These are phyloP conservation scores for Eumerus sabulonum DNA, from an alignment of 2,888 invertebrate species.

Conservation along the genomic window DNA sequence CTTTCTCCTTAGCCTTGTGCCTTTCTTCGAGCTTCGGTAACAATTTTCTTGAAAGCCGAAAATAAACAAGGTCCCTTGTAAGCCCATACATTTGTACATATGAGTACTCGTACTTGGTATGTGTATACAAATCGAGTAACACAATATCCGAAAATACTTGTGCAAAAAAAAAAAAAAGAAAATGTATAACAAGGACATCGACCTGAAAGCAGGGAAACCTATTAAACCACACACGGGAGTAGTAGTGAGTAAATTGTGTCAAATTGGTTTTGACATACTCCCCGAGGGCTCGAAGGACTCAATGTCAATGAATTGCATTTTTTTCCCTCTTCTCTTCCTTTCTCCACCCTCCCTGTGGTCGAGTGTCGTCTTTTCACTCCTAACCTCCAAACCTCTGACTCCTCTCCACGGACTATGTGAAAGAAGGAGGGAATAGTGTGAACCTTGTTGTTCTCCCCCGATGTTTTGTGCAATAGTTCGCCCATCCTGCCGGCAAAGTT, in stretches of 20 bases:
- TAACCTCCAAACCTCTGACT: slow-evolving; percentile 11
- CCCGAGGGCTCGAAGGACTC: slow-evolving; percentile 61
- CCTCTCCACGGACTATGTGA: slow-evolving; percentile 22
- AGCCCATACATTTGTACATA: slow-evolving; percentile 15
- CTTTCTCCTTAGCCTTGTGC: slow-evolving; percentile 5
- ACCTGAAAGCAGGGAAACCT: slow-evolving; percentile 43
- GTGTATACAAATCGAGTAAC: slow-evolving; percentile 2
- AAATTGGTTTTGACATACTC: slow-evolving; percentile 68
- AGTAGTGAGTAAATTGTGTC: slow-evolving; percentile 62
- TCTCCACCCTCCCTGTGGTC: too few relatives aligned
- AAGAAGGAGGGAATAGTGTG: slow-evolving; percentile 36
- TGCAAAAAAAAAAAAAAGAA: background rate
- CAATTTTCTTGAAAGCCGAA: slow-evolving; percentile 14
- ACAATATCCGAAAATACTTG: too few relatives aligned
- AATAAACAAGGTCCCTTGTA: slow-evolving; percentile 32
- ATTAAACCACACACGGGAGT: slow-evolving; percentile 37
- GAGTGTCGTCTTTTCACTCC: too few relatives aligned
- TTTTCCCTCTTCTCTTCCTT: background rate
- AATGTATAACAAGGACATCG: slow-evolving; percentile 28
- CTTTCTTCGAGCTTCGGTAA: slow-evolving; percentile 27
- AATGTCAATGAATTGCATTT: slow-evolving; percentile 63
- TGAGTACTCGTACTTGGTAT: slow-evolving; percentile 15
- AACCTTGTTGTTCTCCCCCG: slow-evolving; percentile 11
- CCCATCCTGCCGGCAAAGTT: slow-evolving; percentile 26
- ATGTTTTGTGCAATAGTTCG: slow-evolving; percentile 2